Evolutionary conservation across 2,113 vertebrate genomes (phyloP), one percentile per base, ranked within the genome.

Genomic region (Syngnathus floridae): DNA sequence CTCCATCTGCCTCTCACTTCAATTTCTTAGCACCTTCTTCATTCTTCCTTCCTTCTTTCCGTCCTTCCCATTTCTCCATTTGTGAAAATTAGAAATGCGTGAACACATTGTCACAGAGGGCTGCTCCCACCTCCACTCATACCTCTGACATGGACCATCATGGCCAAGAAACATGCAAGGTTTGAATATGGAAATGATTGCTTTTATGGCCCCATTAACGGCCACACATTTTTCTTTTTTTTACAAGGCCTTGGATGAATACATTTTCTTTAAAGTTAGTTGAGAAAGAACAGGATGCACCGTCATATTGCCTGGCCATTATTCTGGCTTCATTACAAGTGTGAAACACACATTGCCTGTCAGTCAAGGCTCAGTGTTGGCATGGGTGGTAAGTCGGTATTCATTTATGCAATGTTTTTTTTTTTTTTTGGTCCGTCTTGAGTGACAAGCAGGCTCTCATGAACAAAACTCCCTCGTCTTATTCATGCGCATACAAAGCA

Each of bases 91-190:
- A 81, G 68, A 84, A 82, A 82, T 79, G 80, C 80, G 75, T 66
- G 70, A 84, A 84, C 82, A 82, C 83, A 82, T 76, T 75, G 77
- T 82, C 82, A 75, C 82, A 82, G 80, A 45, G 36, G 74, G 84
- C 76, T 38, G 72, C 62, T 72, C 77, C 83, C 82, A 78, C 79
- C 84, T 84, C 75, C 80, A 48, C 66, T 83, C 78, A 69, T 77
- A 69, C 79, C 69, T 77, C 78, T 76, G 79, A 74, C 80, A 79
- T 7, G 69, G 66, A 81, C 76, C 49, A 65, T 66, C 65, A 63
- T 40, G 1, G 45, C 57, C 31, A n/a, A 48, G 74, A 55, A 55
- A 57, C 22, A 14, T 54, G 40, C 10, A 60, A 52, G 36, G 21
- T 37, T 60, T 41, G 72, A 65, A 38, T 7, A 37, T 16, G 36